Evolutionary conservation across 2,113 vertebrate genomes (phyloP), one percentile per base, ranked within the genome.

Genomic region (Alligator mississippiensis): DNA sequence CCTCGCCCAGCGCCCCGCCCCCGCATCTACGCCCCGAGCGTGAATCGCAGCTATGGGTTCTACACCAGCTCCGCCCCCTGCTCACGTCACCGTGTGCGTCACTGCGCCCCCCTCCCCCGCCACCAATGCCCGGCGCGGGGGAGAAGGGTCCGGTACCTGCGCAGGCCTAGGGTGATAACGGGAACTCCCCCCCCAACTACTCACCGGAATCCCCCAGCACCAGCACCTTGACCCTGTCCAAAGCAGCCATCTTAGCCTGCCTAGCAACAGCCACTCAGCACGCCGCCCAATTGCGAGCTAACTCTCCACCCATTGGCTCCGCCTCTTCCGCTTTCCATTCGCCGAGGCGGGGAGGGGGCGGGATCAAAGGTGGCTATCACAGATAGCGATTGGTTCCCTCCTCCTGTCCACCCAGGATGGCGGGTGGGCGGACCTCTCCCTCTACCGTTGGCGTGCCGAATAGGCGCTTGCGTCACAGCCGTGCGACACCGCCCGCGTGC

Each of bases 171-270:
- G 47, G 47, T 47, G 47, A 47, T 47, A 47, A 47, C 47, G 47
- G 47, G 47, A 47, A 47, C 47, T 47, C 9, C 47, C 47, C 47
- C 38, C 47, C 47, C 47, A 47, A 47, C 47, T 47, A 88, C 98
- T 99, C 96, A 99, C 99, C 99, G 27, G 99, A 99, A 97, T 99
- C 99, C 55, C 99, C 99, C 95, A 99, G 97, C 85, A 99, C 99
- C 94, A 99, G 91, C 5, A 99, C 99, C 97, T 99, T 99, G 5
- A 99, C 98, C 77, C 99, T 98, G 82, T 99, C 99, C 93, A 99
- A 95, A 62, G 99, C 98, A 78, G 99, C 99, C 99, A 99, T 99
- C 89, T 98, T 97, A 88, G n/a, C 24, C 59, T 1, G 4, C 87
- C 80, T 82, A 84, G 87, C 90, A 88, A 79, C 87, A 64, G 1